phyloP scores from a whole-genome alignment of 2,888 invertebrate genomes.

The Patella depressa region DNA sequence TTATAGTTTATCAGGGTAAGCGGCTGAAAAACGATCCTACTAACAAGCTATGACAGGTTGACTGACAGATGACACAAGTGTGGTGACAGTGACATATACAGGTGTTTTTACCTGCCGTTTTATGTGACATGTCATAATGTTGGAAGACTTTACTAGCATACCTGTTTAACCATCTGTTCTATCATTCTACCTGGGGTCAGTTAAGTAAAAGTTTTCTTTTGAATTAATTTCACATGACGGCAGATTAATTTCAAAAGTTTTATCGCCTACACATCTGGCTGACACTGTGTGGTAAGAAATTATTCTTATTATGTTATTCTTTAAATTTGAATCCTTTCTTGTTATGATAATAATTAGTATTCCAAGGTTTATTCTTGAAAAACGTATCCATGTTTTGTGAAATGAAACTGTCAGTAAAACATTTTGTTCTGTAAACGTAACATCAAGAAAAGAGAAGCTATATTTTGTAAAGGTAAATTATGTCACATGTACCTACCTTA shows the following conservation, averaged over 20 bases:
- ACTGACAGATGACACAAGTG: neutral
- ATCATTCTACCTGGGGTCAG: neutral
- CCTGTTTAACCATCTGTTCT: conserved; percentile 10
- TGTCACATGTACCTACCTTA: too few species aligned
- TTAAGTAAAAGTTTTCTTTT: neutral
- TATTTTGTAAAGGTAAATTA: too few species aligned
- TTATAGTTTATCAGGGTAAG: neutral
- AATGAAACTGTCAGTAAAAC: too few species aligned
- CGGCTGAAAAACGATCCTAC: neutral
- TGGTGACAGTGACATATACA: conserved; percentile 11
- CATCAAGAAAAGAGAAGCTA: too few species aligned
- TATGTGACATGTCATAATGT: conserved; percentile 13
- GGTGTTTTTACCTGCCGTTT: conserved; percentile 8
- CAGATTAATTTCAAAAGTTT: neutral
- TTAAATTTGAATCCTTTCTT: too few species aligned
- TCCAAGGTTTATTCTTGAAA: too few species aligned
- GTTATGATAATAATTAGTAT: too few species aligned
- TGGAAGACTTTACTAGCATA: neutral
- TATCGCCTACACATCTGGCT: too few species aligned
- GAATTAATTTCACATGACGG: neutral
- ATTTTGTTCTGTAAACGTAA: too few species aligned
- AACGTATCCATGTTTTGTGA: too few species aligned
- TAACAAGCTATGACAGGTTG: conserved; percentile 4
- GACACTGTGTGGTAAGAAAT: too few species aligned
- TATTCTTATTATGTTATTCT: too few species aligned